A percentile compares a stretch with the other conserved stretches of the same genome.
phyloP scores from a whole-genome alignment of 2,113 vertebrate genomes.

The Brachyhypopomus gauderio region DNA sequence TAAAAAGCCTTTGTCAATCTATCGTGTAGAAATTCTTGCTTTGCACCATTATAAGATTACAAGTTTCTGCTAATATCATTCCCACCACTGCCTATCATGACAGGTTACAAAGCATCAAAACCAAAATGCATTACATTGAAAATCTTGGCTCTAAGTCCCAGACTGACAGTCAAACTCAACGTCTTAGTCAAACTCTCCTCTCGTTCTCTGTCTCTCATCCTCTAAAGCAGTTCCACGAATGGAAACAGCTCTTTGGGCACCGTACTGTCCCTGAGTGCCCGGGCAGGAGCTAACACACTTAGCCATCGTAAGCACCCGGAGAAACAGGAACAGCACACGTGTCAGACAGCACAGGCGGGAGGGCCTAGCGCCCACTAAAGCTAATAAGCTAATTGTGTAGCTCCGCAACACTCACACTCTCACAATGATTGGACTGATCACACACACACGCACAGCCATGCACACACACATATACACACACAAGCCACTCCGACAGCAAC shows the following conservation, averaged over 20 bases:
- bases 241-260: conserved; percentile 23
- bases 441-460: background rate
- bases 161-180: background rate
- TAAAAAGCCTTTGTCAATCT: conserved; percentile 26
- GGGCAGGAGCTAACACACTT: conserved; percentile 10
- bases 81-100: conserved; percentile 1
- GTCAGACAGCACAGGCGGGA: conserved; percentile 48
- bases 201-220: background rate
- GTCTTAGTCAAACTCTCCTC: background rate
- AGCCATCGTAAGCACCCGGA: conserved; percentile 25
- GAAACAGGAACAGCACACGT: conserved; percentile 36
- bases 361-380: conserved; percentile 50
- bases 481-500: background rate
- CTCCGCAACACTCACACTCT: conserved; percentile 40
- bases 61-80: conserved; percentile 42
- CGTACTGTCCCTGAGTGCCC: conserved; percentile 11
- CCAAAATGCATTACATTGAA: conserved; percentile 19
- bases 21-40: background rate
- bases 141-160: background rate
- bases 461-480: conserved; percentile 1
- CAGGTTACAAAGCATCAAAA: background rate
- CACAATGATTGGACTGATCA: conserved; percentile 47
- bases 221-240: conserved; percentile 12
- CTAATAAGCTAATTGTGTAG: conserved; percentile 53
- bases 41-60: conserved; percentile 18